Evolutionary conservation across 2,888 invertebrate species (phyloP).

Genomic region (Sylvicola cinctus): DNA sequence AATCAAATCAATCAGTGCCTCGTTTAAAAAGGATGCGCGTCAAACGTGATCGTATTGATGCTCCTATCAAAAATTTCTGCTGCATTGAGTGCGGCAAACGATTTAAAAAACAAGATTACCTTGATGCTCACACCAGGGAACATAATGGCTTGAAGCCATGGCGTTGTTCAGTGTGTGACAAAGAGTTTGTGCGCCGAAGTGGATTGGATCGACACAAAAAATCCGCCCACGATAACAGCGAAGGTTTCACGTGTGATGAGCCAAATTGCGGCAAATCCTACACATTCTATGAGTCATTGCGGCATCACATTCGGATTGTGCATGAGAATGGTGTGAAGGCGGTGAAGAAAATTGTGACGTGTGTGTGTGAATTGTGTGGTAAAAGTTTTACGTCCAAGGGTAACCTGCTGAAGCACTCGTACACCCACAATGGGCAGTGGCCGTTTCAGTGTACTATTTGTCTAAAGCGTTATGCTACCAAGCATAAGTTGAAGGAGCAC

Average conservation of each 20-base stretch:
- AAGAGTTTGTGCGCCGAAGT: constrained; percentile 4
- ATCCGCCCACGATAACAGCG: background rate
- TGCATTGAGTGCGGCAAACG: constrained; percentile 6
- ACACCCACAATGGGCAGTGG: constrained; percentile 5
- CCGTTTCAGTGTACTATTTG: constrained; percentile 7
- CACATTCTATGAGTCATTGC: constrained; percentile 5
- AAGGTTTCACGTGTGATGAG: constrained; percentile 2
- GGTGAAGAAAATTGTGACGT: background rate
- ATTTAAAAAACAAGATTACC: constrained; percentile 5
- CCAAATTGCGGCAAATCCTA: constrained; percentile 7
- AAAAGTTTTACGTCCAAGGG: constrained; percentile 4
- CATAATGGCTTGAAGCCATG: constrained; percentile 8
- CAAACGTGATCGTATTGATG: too few species aligned
- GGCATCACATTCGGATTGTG: constrained; percentile 3
- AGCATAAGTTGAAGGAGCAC: constrained; percentile 16
- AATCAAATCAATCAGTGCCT: too few species aligned
- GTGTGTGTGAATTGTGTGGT: constrained; percentile 6
- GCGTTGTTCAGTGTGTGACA: constrained; percentile 3
- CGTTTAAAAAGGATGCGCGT: too few species aligned
- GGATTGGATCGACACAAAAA: constrained; percentile 3
- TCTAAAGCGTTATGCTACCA: constrained; percentile 6
- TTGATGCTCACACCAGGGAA: constrained; percentile 7
- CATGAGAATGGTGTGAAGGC: background rate
- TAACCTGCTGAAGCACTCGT: constrained; percentile 6
- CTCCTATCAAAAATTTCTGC: constrained; percentile 1